Percentiles rank a stretch among this genome's conserved stretches.
phyloP scores from a whole-genome alignment of 2,888 invertebrate genomes.

The Macaria notata region DNA sequence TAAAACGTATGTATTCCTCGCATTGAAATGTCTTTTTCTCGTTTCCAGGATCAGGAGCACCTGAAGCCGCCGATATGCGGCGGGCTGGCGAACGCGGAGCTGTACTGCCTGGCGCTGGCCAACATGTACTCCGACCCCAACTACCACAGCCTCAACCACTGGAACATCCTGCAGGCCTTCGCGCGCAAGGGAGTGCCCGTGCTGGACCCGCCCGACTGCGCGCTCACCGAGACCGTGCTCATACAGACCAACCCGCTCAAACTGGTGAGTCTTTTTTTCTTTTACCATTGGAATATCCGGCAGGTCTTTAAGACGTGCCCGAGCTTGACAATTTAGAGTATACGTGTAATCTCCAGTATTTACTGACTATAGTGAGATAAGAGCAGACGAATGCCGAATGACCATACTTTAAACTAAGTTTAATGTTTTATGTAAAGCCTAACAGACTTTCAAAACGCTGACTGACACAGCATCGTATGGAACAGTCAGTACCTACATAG shows the following conservation, averaged over 20 bases:
- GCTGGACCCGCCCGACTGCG: constrained; percentile 90
- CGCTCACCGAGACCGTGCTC: constrained; percentile 96
- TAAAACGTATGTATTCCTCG: no score
- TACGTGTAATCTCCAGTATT: no score
- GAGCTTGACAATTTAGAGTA: no score
- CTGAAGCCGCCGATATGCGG: constrained; percentile 96
- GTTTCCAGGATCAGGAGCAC: constrained; percentile 92
- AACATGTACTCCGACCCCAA: constrained; percentile 98
- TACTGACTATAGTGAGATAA: no score
- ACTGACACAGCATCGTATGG: no score
- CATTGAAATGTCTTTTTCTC: not conserved
- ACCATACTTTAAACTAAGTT: no score
- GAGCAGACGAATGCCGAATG: no score
- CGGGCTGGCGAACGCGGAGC: constrained; percentile 95
- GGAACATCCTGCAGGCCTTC: constrained; percentile 96
- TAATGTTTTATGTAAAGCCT: no score
- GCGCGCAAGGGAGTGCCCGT: constrained; percentile 95
- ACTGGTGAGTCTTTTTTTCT: constrained; percentile 85
- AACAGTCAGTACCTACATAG: no score
- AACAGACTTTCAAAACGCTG: no score
- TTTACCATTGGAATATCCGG: no score
- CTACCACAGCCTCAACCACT: constrained; percentile 97
- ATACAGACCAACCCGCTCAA: constrained; percentile 97
- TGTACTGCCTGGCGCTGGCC: constrained; percentile 96
- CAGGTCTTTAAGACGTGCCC: no score